phyloP scores from a whole-genome alignment of 2,113 vertebrate species.

The Thalassarche chlororhynchos region DNA sequence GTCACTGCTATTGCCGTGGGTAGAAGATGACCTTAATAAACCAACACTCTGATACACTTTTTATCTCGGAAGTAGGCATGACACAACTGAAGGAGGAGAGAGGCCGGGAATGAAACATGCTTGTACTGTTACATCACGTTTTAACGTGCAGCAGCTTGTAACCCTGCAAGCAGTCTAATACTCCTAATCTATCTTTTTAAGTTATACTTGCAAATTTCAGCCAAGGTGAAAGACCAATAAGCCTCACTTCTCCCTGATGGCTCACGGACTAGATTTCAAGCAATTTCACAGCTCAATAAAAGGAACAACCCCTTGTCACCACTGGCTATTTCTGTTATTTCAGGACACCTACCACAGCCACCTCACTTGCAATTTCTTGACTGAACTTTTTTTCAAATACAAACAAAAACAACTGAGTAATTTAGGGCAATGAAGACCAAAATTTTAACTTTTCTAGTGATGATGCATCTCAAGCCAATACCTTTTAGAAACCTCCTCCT shows the following conservation, averaged over 20 bases:
- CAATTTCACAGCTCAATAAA: background rate
- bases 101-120: background rate
- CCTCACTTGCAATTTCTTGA: background rate
- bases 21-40: background rate
- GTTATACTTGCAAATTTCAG: background rate
- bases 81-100: background rate
- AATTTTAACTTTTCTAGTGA: background rate
- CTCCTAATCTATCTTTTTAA: background rate
- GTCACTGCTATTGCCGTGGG: background rate
- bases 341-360: background rate
- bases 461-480: background rate
- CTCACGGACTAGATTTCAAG: background rate
- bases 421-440: background rate
- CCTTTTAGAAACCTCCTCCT: background rate
- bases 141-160: background rate
- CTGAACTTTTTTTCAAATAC: background rate
- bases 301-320: background rate
- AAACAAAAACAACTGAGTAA: background rate
- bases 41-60: background rate
- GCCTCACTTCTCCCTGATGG: background rate
- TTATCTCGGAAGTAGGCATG: background rate
- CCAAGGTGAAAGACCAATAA: background rate
- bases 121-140: background rate
- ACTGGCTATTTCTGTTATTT: background rate
- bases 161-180: background rate